A percentile compares a stretch with the other conserved stretches of the same genome.
Conservation (phyloP, 1,140 invertebrate genomes). For the Zaprionus inermis region DNA sequence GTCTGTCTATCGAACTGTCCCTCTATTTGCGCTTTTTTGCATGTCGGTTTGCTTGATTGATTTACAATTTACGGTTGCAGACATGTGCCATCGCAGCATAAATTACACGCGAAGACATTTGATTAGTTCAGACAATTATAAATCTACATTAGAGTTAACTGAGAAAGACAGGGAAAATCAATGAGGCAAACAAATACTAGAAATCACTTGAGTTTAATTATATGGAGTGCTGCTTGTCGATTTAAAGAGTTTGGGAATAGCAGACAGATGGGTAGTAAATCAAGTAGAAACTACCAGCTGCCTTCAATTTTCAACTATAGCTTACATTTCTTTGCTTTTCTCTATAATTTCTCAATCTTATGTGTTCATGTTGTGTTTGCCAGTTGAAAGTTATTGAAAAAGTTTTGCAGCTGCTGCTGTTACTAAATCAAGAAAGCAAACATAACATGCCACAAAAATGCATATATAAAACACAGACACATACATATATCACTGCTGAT, state of each 20-base stretch:
- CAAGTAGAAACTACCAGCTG: not conserved
- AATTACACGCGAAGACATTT: constrained; percentile 42
- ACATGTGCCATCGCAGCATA: constrained; percentile 29
- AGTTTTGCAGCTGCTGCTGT: constrained; percentile 15
- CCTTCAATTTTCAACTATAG: no score
- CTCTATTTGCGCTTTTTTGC: constrained; percentile 13
- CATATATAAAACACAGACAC: constrained; percentile 1
- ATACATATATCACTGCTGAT: not conserved
- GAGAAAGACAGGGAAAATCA: constrained; percentile 4
- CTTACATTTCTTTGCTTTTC: not conserved
- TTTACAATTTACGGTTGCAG: constrained; percentile 59
- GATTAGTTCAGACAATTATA: constrained; percentile 25
- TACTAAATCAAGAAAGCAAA: constrained; percentile 9
- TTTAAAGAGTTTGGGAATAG: no score
- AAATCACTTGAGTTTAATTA: constrained; percentile 1
- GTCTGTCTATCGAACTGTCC: constrained; percentile 11
- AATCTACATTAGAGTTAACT: constrained; percentile 16
- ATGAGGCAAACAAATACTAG: not conserved
- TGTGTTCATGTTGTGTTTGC: constrained; percentile 4
- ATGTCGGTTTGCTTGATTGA: constrained; percentile 59
- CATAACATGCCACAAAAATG: not conserved
- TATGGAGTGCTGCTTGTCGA: no score
- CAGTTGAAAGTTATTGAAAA: constrained; percentile 15
- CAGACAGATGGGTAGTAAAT: not conserved
- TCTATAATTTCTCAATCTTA: not conserved